Percentiles rank a stretch among this genome's conserved stretches.
Conservation (phyloP, 2,797 vertebrate genomes). For the Schizopygopsis malacanthus region DNA sequence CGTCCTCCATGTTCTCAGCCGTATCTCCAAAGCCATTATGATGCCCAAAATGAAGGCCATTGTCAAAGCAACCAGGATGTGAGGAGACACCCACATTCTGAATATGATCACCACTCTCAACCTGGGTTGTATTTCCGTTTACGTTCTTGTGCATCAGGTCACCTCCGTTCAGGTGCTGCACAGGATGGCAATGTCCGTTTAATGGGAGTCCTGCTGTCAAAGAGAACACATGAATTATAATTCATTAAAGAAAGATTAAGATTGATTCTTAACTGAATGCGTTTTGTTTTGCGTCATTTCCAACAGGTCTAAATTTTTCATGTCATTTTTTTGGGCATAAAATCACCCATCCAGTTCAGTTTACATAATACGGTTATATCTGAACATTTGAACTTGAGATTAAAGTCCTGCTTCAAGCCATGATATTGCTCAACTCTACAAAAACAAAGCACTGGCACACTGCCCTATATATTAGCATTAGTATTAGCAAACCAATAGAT, state of each 20-base stretch:
- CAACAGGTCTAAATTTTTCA: background rate
- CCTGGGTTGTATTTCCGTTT: constrained; percentile 26
- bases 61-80: constrained; percentile 69
- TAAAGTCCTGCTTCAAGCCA: constrained; percentile 60
- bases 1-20: constrained; percentile 83
- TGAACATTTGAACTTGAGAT: constrained; percentile 59
- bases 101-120: constrained; percentile 21
- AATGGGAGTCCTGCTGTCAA: constrained; percentile 84
- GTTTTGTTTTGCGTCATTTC: constrained; percentile 72
- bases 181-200: constrained; percentile 76
- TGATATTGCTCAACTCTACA: constrained; percentile 17
- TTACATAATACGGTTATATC: constrained; percentile 54
- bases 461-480: constrained; percentile 59
- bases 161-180: constrained; percentile 74
- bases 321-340: background rate
- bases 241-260: constrained; percentile 50
- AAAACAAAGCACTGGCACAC: constrained; percentile 54
- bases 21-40: constrained; percentile 84
- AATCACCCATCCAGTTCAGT: constrained; percentile 39
- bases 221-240: constrained; percentile 72
- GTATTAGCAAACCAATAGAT: background rate
- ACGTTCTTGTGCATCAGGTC: constrained; percentile 71
- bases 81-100: constrained; percentile 21
- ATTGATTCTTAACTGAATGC: background rate
- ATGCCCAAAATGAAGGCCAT: constrained; percentile 82